These are phyloP conservation scores for Ganaspis brasiliensis DNA, from an alignment of 2,888 invertebrate species.

Conservation along the genomic window DNA sequence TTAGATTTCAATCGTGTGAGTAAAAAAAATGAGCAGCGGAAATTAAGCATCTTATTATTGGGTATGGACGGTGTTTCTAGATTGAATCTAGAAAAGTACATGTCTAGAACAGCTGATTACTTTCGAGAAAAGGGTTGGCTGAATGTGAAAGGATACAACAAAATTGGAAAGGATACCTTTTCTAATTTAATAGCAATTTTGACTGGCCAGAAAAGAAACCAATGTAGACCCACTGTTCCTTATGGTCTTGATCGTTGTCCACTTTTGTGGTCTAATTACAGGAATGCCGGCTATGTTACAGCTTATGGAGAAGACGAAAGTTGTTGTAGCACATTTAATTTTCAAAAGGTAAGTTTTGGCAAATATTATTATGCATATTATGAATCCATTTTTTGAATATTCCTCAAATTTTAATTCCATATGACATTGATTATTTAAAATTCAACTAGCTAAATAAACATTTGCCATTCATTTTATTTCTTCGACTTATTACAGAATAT, in stretches of 20 bases:
- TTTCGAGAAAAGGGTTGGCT: slow-evolving; percentile 87
- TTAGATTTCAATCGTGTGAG: too few species aligned
- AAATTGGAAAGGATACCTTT: slow-evolving; percentile 94
- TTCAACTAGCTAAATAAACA: too few species aligned
- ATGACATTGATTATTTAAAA: too few species aligned
- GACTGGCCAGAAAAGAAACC: slow-evolving; percentile 84
- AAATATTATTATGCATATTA: too few species aligned
- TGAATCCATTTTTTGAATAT: too few species aligned
- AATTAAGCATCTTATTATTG: too few species aligned
- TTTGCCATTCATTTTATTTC: too few species aligned
- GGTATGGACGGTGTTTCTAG: slow-evolving; percentile 93
- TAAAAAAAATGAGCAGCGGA: slow-evolving; percentile 51
- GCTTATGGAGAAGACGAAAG: slow-evolving; percentile 91
- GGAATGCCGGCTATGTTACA: slow-evolving; percentile 87
- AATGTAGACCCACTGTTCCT: slow-evolving; percentile 81
- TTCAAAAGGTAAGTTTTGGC: too few species aligned
- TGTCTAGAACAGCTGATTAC: slow-evolving; percentile 87
- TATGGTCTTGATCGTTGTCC: slow-evolving; percentile 86
- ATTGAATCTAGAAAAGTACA: slow-evolving; percentile 88
- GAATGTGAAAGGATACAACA: slow-evolving; percentile 88
- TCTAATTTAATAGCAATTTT: slow-evolving; percentile 93
- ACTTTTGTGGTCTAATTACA: slow-evolving; percentile 90
- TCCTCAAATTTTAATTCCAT: too few species aligned
- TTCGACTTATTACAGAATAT: too few species aligned
- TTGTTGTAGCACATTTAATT: slow-evolving; percentile 90